Conservation (phyloP, 2,888 invertebrate species). For the Acleris cristana region DNA sequence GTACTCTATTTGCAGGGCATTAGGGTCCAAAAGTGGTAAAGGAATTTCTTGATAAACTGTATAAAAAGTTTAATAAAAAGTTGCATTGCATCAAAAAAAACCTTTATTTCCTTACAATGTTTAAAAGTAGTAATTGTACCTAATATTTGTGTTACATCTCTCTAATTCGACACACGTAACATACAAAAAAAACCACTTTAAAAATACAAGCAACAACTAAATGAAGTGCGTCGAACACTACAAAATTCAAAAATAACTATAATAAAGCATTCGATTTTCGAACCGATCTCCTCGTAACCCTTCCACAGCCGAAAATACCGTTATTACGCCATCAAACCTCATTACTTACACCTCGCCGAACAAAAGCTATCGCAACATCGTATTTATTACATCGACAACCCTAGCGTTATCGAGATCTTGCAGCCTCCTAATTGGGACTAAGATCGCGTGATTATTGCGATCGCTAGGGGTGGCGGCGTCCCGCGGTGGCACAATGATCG, state of each 20-base stretch:
- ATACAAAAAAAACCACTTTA: background rate
- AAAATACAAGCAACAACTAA: conserved; percentile 8
- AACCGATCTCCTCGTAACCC: conserved; percentile 8
- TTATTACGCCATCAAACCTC: conserved; percentile 38
- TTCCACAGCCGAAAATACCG: conserved; percentile 36
- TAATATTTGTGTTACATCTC: background rate
- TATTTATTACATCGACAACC: conserved; percentile 43
- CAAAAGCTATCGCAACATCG: conserved; percentile 45
- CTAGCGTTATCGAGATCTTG: conserved; percentile 57
- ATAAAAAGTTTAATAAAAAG: too few species aligned
- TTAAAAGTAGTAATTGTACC: too few species aligned
- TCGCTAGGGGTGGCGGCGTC: conserved; percentile 55
- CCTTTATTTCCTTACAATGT: too few species aligned
- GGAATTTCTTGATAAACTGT: too few species aligned
- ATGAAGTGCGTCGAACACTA: background rate
- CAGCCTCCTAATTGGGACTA: conserved; percentile 65
- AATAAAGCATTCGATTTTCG: background rate
- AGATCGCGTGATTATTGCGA: conserved; percentile 68
- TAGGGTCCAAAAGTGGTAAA: too few species aligned
- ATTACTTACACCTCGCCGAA: conserved; percentile 35
- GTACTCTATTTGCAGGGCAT: too few species aligned
- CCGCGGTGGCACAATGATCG: conserved; percentile 47
- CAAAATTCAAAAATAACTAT: too few species aligned
- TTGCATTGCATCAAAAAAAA: too few species aligned
- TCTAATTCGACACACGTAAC: background rate